Base-by-base conservation (phyloP, 2,888 invertebrate species). In the Microchrysa polita region DNA sequence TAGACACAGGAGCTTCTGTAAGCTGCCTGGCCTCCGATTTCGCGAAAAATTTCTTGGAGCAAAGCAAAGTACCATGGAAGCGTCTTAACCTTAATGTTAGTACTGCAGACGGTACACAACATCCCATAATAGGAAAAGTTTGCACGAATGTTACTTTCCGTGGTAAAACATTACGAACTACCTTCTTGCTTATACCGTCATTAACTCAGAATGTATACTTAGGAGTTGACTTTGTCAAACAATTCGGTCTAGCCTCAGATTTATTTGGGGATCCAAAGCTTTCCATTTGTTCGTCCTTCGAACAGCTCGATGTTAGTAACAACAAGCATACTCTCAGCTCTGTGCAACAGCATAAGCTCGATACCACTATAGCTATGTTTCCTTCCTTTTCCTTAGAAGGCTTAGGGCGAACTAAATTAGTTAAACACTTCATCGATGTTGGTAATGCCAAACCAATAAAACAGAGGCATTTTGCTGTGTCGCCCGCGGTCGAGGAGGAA, bases 181-280 rank as follows among this genome's bases (percentile, higher is more conserved):
- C n/a, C n/a, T n/a, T n/a, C n/a, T n/a, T n/a, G n/a, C n/a, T n/a
- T n/a, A n/a, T n/a, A n/a, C n/a, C n/a, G n/a, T n/a, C n/a, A n/a
- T n/a, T n/a, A n/a, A n/a, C n/a, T n/a, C n/a, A n/a, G n/a, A n/a
- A n/a, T n/a, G n/a, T n/a, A n/a, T n/a, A n/a, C n/a, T n/a, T n/a
- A n/a, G n/a, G n/a, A n/a, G n/a, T n/a, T n/a, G n/a, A n/a, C n/a
- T n/a, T n/a, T n/a, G n/a, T n/a, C n/a, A n/a, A n/a, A n/a, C n/a
- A n/a, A n/a, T n/a, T n/a, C n/a, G n/a, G n/a, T n/a, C n/a, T 60
- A 2, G 23, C 27, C 7, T 34, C 74, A 76, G 76, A 76, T 63
- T 61, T 67, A 75, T 67, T 55, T 55, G 55, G 27, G 27, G 27
- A 5, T 34, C 27, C 27, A 7, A 34, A 7, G 7, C 7, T 20